Evolutionary conservation across 2,888 invertebrate genomes (phyloP), one percentile per base, ranked within the genome.

Genomic region (Macrophya annulata): DNA sequence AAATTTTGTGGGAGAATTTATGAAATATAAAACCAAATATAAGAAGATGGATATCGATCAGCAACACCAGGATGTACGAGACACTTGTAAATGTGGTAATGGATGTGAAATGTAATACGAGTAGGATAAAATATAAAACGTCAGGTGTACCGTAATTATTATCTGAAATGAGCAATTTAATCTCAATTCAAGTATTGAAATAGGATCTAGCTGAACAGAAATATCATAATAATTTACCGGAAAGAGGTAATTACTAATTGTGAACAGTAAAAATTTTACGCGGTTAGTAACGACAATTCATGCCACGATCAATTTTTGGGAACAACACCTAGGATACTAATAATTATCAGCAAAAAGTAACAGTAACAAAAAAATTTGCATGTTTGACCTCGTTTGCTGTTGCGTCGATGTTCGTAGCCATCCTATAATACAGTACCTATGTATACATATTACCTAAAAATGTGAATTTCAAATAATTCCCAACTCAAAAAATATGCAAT

Each of bases 31-130:
- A 15, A 12, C 74, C 45, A 45, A 74, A 43, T 31, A 25, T 31
- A 25, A 45, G 74, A 21, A 43, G 74, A 21, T 74, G 21, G 21
- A 21, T 43, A 48, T 74, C 45, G 45, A 31, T 12, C 12, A 10
- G 74, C 25, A 48, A 31, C 17, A 48, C 12, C 45, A 45, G 74
- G 48, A 68, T 37, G 17, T 68, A 8, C 17, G 68, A 25, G 68
- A 68, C 31, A 37, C 68, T 25, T 15, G 68, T 68, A 37, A 68
- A 68, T 37, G 68, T 37, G 17, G 68, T 68, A 68, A 37, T 68
- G 37, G 68, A 68, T 68, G 68, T 68, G 68, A 37, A 68, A 68
- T 68, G 17, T 68, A 17, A 68, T 68, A 37, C 68, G 68, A 68
- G 1, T 12, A 37, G 68, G 68, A 31, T 65, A 12, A 10, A 37